Base-by-base conservation (phyloP, 2,888 invertebrate species). In the Cylindroiulus punctatus region DNA sequence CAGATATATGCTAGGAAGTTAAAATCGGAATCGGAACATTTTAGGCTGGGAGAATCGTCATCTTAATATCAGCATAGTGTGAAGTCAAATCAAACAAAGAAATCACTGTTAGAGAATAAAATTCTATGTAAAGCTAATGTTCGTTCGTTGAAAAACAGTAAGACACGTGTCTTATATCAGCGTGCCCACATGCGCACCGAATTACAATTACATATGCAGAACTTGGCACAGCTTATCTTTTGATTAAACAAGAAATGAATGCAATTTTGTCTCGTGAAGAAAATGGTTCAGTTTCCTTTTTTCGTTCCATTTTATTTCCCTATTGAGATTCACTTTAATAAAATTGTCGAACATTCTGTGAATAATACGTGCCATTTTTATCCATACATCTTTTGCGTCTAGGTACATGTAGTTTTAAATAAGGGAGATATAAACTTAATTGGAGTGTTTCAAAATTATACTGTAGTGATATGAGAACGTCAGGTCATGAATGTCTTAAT, bases 181-280 rank as follows among this genome's bases (percentile, higher is more conserved):
- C 30, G 76, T 76, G 12, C 76, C 14, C 30, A 30, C 76, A 76
- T 12, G 30, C 26, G 26, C 10, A 30, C 12, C 76, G 30, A 2
- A 76, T 76, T 26, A 76, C 30, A 65, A 76, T 26, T 30, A 76
- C n/a, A n/a, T n/a, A n/a, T n/a, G n/a, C n/a, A n/a, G n/a, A n/a
- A n/a, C 76, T 76, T 76, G 30, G 30, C 76, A 14, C 17, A 30
- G 76, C 30, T 30, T 30, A 76, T 76, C 76, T 30, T 76, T 30
- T 30, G 30, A 76, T 30, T 65, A 26, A 65, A 65, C 65, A 65
- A 65, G 76, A 76, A 76, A 76, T 76, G 76, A 76, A 76, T 26
- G 76, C 30, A 76, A 30, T 76, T 76, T 76, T 76, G 76, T 76
- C 30, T 30, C 3, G 2, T 76, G 26, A 76, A 26, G 76, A 30